phyloP scores from a whole-genome alignment of 1,140 invertebrate genomes.

The Bombus turneri region DNA sequence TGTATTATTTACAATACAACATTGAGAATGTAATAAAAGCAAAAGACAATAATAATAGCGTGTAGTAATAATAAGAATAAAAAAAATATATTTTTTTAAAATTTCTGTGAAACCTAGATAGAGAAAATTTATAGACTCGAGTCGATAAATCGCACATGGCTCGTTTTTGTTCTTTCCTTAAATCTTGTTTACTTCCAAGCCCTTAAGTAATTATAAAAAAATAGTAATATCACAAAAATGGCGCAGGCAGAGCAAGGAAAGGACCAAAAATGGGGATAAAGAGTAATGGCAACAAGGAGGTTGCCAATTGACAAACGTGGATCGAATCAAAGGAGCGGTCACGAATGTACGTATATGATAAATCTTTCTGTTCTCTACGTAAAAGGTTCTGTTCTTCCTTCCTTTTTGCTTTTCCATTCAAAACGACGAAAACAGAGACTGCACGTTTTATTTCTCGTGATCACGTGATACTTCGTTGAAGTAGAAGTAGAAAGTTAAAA shows the following conservation, averaged over 20 bases:
- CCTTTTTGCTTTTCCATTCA: background rate
- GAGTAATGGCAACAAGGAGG: conserved; percentile 61
- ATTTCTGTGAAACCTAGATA: background rate
- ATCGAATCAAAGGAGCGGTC: conserved; percentile 73
- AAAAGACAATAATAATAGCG: background rate
- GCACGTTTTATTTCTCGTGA: background rate
- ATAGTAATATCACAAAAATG: conserved; percentile 81
- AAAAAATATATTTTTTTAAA: conserved; percentile 12
- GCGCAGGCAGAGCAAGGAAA: conserved; percentile 76
- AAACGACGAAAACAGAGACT: conserved; percentile 22
- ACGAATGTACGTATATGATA: conserved; percentile 44
- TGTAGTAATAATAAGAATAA: background rate
- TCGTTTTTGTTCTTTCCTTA: conserved; percentile 53
- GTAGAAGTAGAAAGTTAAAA: conserved; percentile 38
- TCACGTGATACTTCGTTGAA: background rate
- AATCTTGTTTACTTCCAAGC: conserved; percentile 57
- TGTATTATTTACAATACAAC: conserved; percentile 35
- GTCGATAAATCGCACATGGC: conserved; percentile 67
- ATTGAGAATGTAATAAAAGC: conserved; percentile 34
- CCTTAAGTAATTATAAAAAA: conserved; percentile 78
- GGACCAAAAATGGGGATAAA: conserved; percentile 73
- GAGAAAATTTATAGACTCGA: conserved; percentile 21
- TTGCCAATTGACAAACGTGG: conserved; percentile 72
- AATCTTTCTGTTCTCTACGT: conserved; percentile 57
- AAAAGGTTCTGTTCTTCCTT: conserved; percentile 3